Evolutionary conservation across 1,140 invertebrate species (phyloP).

Genomic region (Macrobrachium nipponense): DNA sequence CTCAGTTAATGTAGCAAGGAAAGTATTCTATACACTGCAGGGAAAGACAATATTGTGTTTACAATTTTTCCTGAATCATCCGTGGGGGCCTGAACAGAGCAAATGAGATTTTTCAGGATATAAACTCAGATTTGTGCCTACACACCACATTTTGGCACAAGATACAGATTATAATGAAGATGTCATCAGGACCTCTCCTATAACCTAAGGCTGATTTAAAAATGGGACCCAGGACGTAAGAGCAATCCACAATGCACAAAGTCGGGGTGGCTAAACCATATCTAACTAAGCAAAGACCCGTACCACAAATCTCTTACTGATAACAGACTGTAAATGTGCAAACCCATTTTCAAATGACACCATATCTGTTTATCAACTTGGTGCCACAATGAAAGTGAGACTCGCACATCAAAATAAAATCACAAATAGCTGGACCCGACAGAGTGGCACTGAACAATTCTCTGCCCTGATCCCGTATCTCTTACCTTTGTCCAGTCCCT

Average conservation of each 20-base stretch:
- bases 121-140: conserved; percentile 46
- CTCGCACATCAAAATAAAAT: conserved; percentile 21
- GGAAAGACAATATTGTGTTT: conserved; percentile 53
- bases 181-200: background rate
- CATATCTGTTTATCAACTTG: too few relatives aligned
- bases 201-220: conserved; percentile 53
- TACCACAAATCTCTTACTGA: conserved; percentile 30
- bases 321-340: conserved; percentile 13
- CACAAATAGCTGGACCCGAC: conserved; percentile 20
- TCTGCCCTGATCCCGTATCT: conserved; percentile 29
- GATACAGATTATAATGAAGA: conserved; percentile 34
- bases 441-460: conserved; percentile 29
- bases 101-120: conserved; percentile 32
- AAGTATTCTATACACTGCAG: conserved; percentile 16
- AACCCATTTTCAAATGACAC: background rate
- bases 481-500: conserved; percentile 25
- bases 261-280: conserved; percentile 26
- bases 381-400: too few relatives aligned
- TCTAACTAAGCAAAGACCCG: conserved; percentile 57
- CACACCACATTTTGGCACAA: conserved; percentile 61
- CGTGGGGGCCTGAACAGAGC: conserved; percentile 51
- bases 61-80: conserved; percentile 54
- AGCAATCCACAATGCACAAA: conserved; percentile 25
- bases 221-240: conserved; percentile 30
- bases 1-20: conserved; percentile 28